Base-by-base conservation (phyloP, 2,888 invertebrate genomes). In the Eulithis testata region DNA sequence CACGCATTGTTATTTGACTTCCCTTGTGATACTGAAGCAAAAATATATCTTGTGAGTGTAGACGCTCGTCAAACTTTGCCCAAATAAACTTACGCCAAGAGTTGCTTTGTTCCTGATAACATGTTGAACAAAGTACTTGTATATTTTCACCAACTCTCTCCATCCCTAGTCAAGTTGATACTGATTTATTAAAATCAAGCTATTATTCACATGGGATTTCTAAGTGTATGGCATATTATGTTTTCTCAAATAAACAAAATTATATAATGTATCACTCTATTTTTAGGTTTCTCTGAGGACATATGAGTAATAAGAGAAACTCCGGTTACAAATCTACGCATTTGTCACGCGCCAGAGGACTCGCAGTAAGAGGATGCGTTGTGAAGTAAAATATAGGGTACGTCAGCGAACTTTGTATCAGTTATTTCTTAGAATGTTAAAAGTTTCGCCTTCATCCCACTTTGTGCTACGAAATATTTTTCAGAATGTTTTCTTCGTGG, bases 241-340 rank as follows among this genome's bases (percentile, higher is more conserved):
- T 61, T 69, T 58, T 31, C 60, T 63, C 59, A 63, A 64, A 67
- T 67, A 69, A 66, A 68, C 66, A 63, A 64, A 64, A 65, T 67
- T 47, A 63, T 57, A 56, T 53, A 64, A 64, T 55, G 55, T 59
- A 54, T 36, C 47, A 51, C 54, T 49, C 12, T 55, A 61, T 66
- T 70, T 69, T 65, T 65, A 70, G 45, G 45, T 60, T 70, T 68
- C 61, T 63, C 66, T 64, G 52, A 49, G 58, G 63, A 60, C 58
- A 62, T 60, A 65, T 69, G 65, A 73, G 66, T 73, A 65, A 73
- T 73, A 65, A 53, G 65, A 12, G 56, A 60, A 57, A 61, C 61
- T 53, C 50, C 58, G 43, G 56, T 53, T 64, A 71, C 69, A 73
- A 69, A 73, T 68, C 66, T 64, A 47, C 66, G 51, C 66, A 71